Evolutionary conservation across 2,888 invertebrate genomes (phyloP).

Genomic region (Ennomos erosarius): DNA sequence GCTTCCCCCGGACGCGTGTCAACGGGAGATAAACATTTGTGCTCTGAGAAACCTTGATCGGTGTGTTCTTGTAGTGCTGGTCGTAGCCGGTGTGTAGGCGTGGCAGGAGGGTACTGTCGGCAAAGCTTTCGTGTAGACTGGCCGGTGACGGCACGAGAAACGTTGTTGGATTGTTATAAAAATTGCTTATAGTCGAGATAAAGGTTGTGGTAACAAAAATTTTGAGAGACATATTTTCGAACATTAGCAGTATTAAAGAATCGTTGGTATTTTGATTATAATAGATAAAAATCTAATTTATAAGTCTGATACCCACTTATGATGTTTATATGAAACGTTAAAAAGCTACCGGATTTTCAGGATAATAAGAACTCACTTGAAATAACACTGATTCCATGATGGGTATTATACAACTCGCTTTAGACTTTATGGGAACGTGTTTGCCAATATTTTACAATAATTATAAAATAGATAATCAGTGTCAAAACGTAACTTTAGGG

Average conservation of each 20-base stretch:
- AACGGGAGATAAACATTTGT: constrained; percentile 58
- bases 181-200: constrained; percentile 76
- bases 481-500: constrained; percentile 81
- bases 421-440: constrained; percentile 50
- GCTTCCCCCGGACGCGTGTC: constrained; percentile 63
- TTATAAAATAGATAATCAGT: constrained; percentile 63
- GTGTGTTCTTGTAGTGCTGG: constrained; percentile 62
- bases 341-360: constrained; percentile 36
- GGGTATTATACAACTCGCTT: constrained; percentile 56
- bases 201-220: constrained; percentile 81
- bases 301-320: constrained; percentile 74
- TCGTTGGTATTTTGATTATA: constrained; percentile 76
- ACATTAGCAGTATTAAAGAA: constrained; percentile 75
- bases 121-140: constrained; percentile 67
- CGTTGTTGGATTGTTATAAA: constrained; percentile 77
- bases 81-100: constrained; percentile 47
- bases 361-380: constrained; percentile 42
- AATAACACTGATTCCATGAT: constrained; percentile 58
- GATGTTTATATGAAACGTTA: constrained; percentile 46
- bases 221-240: constrained; percentile 83
- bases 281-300: constrained; percentile 57
- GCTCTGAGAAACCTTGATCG: constrained; percentile 42
- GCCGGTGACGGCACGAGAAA: constrained; percentile 47
- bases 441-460: constrained; percentile 55
- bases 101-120: constrained; percentile 53